Base-by-base conservation (phyloP, 1,140 invertebrate genomes). In the Papilio xuthus region DNA sequence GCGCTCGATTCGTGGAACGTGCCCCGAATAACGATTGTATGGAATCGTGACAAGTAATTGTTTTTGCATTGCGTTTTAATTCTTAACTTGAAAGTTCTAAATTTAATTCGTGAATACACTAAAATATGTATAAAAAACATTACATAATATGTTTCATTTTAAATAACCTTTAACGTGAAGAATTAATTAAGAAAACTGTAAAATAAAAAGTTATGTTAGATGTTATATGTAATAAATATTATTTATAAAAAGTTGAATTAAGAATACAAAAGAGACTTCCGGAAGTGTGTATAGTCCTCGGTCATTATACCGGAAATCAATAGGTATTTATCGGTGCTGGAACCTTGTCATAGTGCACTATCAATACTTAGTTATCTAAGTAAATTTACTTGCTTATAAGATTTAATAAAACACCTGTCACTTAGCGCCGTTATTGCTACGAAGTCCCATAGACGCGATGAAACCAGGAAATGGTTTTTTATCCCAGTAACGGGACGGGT, bases 1-100 rank as follows among this genome's bases (percentile, higher is more conserved):
- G 26, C 60, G 60, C 26, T 73, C 71, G 42, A 73, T 73, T 44
- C 71, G 41, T 44, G 37, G 71, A 44, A 73, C 71, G 42, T 73
- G 71, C 12, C 0, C 42, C 15, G 71, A 47, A 73, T 73, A 44
- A 15, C 20, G 18, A 73, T 47, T 47, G 42, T 50, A 41, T 12
- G 32, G 69, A 70, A 41, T 70, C 69, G 32, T 70, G 20, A 42
- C 69, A 9, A 3, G 69, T 32, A 42, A 41, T 41, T 71, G 69
- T 42, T 41, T 71, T 71, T 42, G 37, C 26, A 67, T 28, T 15
- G n/a, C 56, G 18, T 4, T 67, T 32, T 28, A 63, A 63, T 63
- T 23, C 23, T 63, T 63, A 60, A 60, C 56, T 67, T 67, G 26
- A 67, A 32, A 67, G 28, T 28, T 28, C n/a, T 13, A 67, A 67